Base-by-base conservation (phyloP, 2,888 invertebrate genomes). In the Scaeva pyrastri region DNA sequence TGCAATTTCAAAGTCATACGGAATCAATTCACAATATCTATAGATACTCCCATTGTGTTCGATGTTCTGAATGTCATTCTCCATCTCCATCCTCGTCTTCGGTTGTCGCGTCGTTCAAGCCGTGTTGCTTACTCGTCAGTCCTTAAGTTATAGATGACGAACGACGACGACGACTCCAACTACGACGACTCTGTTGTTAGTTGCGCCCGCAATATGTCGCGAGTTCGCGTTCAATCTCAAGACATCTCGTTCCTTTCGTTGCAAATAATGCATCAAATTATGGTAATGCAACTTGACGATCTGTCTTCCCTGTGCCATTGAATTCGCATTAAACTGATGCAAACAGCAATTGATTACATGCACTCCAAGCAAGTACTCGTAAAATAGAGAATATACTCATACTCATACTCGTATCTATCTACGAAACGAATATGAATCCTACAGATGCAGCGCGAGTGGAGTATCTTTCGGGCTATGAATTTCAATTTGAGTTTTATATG, bases 201-300 rank as follows among this genome's bases (percentile, higher is more conserved):
- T 62, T 62, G 48, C 70, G 74, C 78, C 78, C 83, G 74, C 78
- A 84, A 79, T 84, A 83, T 78, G 70, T 74, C 68, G 45, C 45
- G 52, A 50, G 55, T 78, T 64, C 72, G 31, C 50, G 66, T 52
- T 60, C 39, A 21, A 50, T 45, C 31, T 62, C 36, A 36, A 64
- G 75, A 45, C 73, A 43, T 43, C 58, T 31, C 12, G 31, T 66
- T 36, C 56, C 23, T 36, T 39, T 68, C 43, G 23, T 50, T 75
- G 68, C 60, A 60, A 43, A 26, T 43, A 71, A 71, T 81, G 81
- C 81, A 73, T 81, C 81, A 68, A 86, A 86, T 86, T 86, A 86
- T 86, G 81, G 62, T 86, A 81, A 86, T 81, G 81, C 85, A 68
- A 60, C 81, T 76, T 73, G 85, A 81, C 62, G 85, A 86, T 73